phyloP scores from a whole-genome alignment of 2,113 vertebrate species.

The Narcine bancroftii region DNA sequence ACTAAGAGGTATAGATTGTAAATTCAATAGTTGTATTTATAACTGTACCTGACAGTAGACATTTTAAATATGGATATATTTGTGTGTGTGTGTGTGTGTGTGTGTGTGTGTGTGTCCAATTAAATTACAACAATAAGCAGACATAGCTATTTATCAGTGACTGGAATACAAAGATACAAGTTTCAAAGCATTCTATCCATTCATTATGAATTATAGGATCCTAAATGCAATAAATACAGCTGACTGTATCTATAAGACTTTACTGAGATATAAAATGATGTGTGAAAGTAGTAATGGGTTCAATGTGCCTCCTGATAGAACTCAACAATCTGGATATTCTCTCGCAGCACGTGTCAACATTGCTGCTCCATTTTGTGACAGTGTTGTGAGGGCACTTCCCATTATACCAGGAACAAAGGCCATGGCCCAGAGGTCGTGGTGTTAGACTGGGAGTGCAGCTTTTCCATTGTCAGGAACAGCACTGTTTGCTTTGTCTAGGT shows the following conservation, averaged over 20 bases:
- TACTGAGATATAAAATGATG: not conserved
- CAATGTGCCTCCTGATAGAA: not conserved
- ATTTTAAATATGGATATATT: no score
- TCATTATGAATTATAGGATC: not conserved
- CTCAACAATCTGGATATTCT: not conserved
- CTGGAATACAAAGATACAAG: not conserved
- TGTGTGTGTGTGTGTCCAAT: no score
- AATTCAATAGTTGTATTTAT: not conserved
- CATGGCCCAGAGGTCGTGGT: conserved; percentile 74
- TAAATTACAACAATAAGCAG: not conserved
- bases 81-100: no score
- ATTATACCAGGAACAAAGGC: conserved; percentile 75
- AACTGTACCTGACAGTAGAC: not conserved
- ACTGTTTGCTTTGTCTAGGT: conserved; percentile 87
- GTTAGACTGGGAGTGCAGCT: conserved; percentile 72
- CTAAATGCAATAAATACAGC: not conserved
- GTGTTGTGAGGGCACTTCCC: conserved; percentile 74
- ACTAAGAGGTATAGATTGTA: not conserved
- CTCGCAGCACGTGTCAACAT: conserved; percentile 75
- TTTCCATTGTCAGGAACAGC: conserved; percentile 62
- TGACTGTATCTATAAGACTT: not conserved
- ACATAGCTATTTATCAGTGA: not conserved
- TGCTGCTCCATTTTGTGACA: conserved; percentile 74
- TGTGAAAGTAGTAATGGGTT: not conserved
- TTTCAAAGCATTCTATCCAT: not conserved